A percentile compares a stretch with the other conserved stretches of the same genome.
Conservation (phyloP, 2,113 vertebrate species). For the Scophthalmus maximus region DNA sequence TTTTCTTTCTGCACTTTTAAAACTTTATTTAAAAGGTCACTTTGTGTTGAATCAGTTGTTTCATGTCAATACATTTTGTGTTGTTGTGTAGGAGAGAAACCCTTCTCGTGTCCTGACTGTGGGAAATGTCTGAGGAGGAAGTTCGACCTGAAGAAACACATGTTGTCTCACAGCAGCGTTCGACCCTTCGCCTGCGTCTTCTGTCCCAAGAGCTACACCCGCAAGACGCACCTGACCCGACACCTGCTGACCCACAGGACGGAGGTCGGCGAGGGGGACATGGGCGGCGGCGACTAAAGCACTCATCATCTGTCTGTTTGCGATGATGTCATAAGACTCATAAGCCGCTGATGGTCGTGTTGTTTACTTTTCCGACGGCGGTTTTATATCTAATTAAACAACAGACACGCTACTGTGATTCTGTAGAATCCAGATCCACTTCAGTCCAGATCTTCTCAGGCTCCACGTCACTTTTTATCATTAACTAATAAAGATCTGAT, state of each 20-base stretch:
- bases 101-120: slow-evolving; percentile 75
- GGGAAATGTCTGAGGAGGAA: slow-evolving; percentile 78
- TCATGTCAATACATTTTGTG: too few species aligned
- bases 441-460: too few species aligned
- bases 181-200: slow-evolving; percentile 70
- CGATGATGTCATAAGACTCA: too few species aligned
- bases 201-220: slow-evolving; percentile 81
- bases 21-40: too few species aligned
- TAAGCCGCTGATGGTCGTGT: too few species aligned
- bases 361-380: too few species aligned
- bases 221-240: slow-evolving; percentile 78
- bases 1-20: too few species aligned
- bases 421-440: too few species aligned
- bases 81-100: slow-evolving; percentile 73
- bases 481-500: too few species aligned
- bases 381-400: too few species aligned
- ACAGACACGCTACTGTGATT: too few species aligned
- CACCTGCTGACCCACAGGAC: slow-evolving; percentile 74
- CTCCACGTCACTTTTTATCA: too few species aligned
- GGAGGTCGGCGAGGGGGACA: not conserved
- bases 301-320: not conserved
- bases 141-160: slow-evolving; percentile 81
- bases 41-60: not conserved
- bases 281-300: not conserved
- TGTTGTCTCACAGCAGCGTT: slow-evolving; percentile 75